These are phyloP conservation scores for Teinopalpus imperialis DNA, from an alignment of 2,888 invertebrate genomes.

Conservation along the genomic window DNA sequence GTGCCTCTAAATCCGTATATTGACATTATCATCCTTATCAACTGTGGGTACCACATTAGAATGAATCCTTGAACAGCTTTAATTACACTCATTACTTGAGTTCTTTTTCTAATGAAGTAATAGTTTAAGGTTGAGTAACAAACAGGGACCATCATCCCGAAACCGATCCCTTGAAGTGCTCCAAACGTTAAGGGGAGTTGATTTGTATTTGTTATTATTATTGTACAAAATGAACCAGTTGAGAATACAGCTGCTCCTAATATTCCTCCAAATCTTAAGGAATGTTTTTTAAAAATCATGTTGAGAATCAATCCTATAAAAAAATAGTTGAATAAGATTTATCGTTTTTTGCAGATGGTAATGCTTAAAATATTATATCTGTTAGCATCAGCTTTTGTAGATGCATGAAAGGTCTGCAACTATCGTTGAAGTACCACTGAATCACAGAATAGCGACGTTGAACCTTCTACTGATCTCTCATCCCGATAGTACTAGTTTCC, in stretches of 20 bases:
- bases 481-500: too few relatives aligned
- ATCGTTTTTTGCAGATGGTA: too few relatives aligned
- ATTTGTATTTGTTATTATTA: slow-evolving; percentile 77
- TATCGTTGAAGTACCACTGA: too few relatives aligned
- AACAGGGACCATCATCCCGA: slow-evolving; percentile 84
- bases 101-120: slow-evolving; percentile 83
- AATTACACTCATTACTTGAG: slow-evolving; percentile 83
- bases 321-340: slow-evolving; percentile 2
- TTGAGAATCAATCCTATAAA: slow-evolving; percentile 83
- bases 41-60: slow-evolving; percentile 82
- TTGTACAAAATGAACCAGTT: slow-evolving; percentile 74
- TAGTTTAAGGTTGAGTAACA: slow-evolving; percentile 83
- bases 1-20: slow-evolving; percentile 84
- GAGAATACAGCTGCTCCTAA: slow-evolving; percentile 77
- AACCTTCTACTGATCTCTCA: too few relatives aligned
- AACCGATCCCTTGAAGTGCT: slow-evolving; percentile 82
- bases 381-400: too few relatives aligned
- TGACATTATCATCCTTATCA: slow-evolving; percentile 72
- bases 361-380: too few relatives aligned
- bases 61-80: slow-evolving; percentile 83
- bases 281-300: slow-evolving; percentile 72
- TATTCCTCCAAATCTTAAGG: slow-evolving; percentile 79
- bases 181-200: slow-evolving; percentile 82
- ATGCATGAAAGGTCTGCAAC: too few relatives aligned
- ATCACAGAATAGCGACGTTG: too few relatives aligned